A percentile compares a stretch with the other conserved stretches of the same genome.
Conservation (phyloP, 2,888 invertebrate genomes). For the Flexamia atlantica region DNA sequence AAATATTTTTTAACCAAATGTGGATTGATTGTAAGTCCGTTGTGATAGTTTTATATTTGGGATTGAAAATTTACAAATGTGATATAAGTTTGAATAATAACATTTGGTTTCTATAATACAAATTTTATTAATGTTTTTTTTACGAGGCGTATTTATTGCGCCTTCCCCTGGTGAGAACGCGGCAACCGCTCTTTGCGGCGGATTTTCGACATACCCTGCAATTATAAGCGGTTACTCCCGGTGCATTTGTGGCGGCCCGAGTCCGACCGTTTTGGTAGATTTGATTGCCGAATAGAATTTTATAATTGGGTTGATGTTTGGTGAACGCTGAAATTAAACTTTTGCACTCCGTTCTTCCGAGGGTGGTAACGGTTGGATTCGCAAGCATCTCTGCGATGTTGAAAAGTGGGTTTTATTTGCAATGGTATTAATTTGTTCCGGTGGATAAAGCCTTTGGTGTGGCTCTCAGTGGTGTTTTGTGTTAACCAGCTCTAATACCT, state of each 20-base stretch:
- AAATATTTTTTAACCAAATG: no score
- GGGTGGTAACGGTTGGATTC: background rate
- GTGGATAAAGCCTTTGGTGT: no score
- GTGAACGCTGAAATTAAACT: background rate
- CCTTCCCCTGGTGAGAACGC: constrained; percentile 35
- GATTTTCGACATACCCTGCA: constrained; percentile 37
- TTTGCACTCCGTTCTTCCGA: background rate
- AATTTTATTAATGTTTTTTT: no score
- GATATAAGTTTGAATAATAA: no score
- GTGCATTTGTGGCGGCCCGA: constrained; percentile 8
- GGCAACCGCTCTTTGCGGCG: constrained; percentile 8
- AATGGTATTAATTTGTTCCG: no score
- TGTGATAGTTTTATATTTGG: no score
- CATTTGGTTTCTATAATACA: no score
- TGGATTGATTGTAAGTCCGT: no score
- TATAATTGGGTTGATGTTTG: constrained; percentile 1
- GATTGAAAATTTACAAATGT: no score
- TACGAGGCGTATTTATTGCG: constrained; percentile 28
- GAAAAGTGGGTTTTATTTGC: no score
- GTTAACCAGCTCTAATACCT: no score
- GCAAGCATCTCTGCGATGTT: background rate
- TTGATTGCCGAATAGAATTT: constrained; percentile 26
- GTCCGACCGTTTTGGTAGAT: background rate
- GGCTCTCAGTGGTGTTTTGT: no score
- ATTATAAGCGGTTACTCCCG: constrained; percentile 34